Percentiles rank a stretch among this genome's conserved stretches.
These are phyloP conservation scores for Luperina nickerlii DNA, from an alignment of 2,888 invertebrate genomes.

Conservation along the genomic window DNA sequence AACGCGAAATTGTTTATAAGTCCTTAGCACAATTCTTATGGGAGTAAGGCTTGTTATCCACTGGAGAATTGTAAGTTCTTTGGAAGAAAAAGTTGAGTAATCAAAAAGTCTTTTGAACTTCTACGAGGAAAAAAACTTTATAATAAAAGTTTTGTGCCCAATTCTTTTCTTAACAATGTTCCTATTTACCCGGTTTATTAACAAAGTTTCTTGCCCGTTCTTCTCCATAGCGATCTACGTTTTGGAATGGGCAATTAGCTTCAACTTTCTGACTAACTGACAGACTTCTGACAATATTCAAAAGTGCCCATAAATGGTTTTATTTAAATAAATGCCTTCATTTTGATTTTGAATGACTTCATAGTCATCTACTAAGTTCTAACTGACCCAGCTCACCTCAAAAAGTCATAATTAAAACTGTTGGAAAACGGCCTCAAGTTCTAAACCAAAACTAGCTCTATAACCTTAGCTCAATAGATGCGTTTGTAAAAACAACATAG, in stretches of 20 bases:
- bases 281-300: neutral
- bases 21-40: constrained; percentile 61
- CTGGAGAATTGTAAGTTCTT: neutral
- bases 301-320: neutral
- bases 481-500: neutral
- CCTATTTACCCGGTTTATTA: too few relatives aligned
- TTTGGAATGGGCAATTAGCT: neutral
- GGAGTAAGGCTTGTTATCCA: constrained; percentile 43
- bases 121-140: neutral
- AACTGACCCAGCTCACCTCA: neutral
- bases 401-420: neutral
- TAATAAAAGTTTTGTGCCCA: neutral
- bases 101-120: neutral
- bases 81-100: neutral
- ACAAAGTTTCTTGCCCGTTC: neutral
- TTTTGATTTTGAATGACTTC: neutral
- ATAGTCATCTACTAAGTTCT: neutral
- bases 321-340: neutral
- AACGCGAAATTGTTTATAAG: constrained; percentile 61
- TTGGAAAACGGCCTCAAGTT: neutral
- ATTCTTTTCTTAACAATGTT: neutral
- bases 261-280: neutral
- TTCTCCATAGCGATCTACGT: neutral
- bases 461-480: neutral
- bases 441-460: neutral